Conservation (phyloP, 1,140 invertebrate species). For the Bombus soroeensis region DNA sequence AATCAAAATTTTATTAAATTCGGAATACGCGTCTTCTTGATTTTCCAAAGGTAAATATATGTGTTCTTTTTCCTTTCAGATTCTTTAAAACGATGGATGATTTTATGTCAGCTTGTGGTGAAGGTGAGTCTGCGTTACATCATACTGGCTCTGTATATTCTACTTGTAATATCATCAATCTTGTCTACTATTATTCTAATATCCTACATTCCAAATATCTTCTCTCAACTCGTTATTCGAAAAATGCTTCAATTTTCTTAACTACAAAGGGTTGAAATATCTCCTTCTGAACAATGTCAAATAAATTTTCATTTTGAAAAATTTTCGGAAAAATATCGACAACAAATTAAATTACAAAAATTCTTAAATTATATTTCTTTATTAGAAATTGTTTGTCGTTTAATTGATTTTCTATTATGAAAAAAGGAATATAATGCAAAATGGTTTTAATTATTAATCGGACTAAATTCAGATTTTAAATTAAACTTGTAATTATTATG, state of each 20-base stretch:
- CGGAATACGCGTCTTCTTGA: not conserved
- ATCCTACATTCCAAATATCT: slow-evolving; percentile 11
- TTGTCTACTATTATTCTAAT: slow-evolving; percentile 16
- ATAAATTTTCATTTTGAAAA: not conserved
- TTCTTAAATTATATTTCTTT: not conserved
- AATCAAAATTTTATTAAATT: not conserved
- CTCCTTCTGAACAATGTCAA: not conserved
- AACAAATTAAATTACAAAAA: not conserved
- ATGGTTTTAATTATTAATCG: too few relatives aligned
- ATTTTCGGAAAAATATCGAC: not conserved
- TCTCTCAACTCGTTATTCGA: too few relatives aligned
- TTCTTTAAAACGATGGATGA: slow-evolving; percentile 83
- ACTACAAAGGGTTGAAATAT: too few relatives aligned
- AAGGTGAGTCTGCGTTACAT: slow-evolving; percentile 71
- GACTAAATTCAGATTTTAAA: not conserved
- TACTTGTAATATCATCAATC: slow-evolving; percentile 18
- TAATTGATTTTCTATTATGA: not conserved
- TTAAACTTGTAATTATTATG: too few relatives aligned
- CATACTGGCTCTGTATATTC: slow-evolving; percentile 8
- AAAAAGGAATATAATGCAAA: not conserved
- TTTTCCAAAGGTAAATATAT: slow-evolving; percentile 48
- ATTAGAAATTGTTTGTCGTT: not conserved
- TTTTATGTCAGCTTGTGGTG: slow-evolving; percentile 68
- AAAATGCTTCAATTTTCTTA: not conserved
- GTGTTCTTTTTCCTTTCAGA: slow-evolving; percentile 77